phyloP scores from a whole-genome alignment of 2,888 invertebrate genomes.

The Deilephila elpenor region DNA sequence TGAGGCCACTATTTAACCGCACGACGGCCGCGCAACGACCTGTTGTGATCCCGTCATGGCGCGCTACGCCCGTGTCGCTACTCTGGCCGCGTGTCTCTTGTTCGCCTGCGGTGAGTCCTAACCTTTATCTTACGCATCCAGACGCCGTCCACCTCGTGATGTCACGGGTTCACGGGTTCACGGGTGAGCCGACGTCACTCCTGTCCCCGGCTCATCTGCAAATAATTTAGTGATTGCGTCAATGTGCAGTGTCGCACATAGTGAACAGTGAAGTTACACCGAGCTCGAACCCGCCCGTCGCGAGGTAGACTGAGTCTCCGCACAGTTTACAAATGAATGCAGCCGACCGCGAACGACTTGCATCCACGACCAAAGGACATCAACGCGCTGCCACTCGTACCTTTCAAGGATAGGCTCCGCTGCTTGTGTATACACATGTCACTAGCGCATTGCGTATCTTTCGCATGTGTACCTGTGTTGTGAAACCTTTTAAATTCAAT shows the following conservation, averaged over 20 bases:
- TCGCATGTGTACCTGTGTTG: slow-evolving; percentile 57
- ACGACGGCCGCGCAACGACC: slow-evolving; percentile 82
- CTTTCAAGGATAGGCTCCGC: slow-evolving; percentile 73
- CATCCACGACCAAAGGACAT: slow-evolving; percentile 71
- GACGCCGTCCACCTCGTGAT: slow-evolving; percentile 78
- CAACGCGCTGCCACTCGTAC: slow-evolving; percentile 59
- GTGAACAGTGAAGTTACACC: slow-evolving; percentile 79
- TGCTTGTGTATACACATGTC: slow-evolving; percentile 42
- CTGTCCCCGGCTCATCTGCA: slow-evolving; percentile 53
- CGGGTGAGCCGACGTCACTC: slow-evolving; percentile 67
- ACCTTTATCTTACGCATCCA: slow-evolving; percentile 80
- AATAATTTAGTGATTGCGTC: slow-evolving; percentile 71
- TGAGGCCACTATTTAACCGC: slow-evolving; percentile 85
- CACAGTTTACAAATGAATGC: slow-evolving; percentile 68
- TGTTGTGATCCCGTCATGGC: slow-evolving; percentile 86
- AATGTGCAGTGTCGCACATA: slow-evolving; percentile 68
- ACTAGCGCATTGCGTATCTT: slow-evolving; percentile 60
- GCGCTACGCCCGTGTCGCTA: slow-evolving; percentile 84
- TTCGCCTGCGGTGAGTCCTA: slow-evolving; percentile 85
- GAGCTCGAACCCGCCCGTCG: slow-evolving; percentile 56
- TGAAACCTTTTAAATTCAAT: slow-evolving; percentile 41
- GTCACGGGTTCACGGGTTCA: slow-evolving; percentile 79
- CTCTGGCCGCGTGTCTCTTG: slow-evolving; percentile 84
- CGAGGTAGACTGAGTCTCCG: slow-evolving; percentile 73
- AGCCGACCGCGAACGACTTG: slow-evolving; percentile 68